A percentile compares a stretch with the other conserved stretches of the same genome.
These are phyloP conservation scores for Microplitis mediator DNA, from an alignment of 1,140 invertebrate genomes.

Conservation along the genomic window DNA sequence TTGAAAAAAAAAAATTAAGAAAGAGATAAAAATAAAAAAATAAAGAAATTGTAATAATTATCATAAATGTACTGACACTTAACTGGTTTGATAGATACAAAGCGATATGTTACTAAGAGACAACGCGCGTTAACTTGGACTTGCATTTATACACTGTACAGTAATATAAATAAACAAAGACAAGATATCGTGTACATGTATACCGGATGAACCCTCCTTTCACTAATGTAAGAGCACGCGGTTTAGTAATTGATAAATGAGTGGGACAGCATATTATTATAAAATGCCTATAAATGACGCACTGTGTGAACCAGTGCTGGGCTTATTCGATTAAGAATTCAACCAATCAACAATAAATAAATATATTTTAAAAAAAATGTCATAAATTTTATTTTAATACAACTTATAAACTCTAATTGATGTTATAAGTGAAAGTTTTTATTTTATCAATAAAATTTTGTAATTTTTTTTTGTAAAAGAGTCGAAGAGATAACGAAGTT, in stretches of 20 bases:
- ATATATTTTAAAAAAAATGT: not conserved
- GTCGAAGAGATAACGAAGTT: no score
- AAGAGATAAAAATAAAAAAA: no score
- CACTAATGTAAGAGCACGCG: not conserved
- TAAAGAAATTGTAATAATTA: no score
- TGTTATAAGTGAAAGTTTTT: no score
- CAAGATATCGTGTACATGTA: not conserved
- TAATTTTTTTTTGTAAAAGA: no score
- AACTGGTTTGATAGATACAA: not conserved
- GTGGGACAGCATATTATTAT: not conserved
- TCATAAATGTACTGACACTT: no score
- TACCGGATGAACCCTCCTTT: constrained; percentile 5
- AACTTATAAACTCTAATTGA: no score
- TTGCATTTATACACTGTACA: not conserved
- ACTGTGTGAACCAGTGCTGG: not conserved
- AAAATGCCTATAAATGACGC: not conserved
- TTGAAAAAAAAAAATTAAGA: no score
- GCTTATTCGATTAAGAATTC: not conserved
- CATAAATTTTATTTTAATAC: no score
- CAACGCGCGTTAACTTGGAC: not conserved
- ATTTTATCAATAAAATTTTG: no score
- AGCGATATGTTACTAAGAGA: not conserved
- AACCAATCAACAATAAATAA: not conserved
- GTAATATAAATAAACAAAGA: not conserved
- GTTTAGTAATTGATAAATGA: not conserved